phyloP scores from a whole-genome alignment of 1,140 invertebrate genomes.

The Mizuhopecten yessoensis region DNA sequence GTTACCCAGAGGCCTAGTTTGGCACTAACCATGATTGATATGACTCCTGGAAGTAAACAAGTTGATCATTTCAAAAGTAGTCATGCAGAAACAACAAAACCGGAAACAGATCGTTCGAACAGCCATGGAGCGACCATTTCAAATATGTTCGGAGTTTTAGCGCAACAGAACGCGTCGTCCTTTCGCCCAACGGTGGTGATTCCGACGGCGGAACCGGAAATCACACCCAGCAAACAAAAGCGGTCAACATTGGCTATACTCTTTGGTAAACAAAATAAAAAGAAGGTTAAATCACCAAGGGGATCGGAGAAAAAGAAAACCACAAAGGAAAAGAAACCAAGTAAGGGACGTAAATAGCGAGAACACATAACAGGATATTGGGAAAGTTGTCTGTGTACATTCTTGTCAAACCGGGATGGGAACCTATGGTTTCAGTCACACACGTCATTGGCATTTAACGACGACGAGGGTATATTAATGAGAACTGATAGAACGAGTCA shows the following conservation, averaged over 20 bases:
- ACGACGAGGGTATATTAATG: neutral
- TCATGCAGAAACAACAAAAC: slow-evolving; percentile 66
- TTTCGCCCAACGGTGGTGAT: slow-evolving; percentile 72
- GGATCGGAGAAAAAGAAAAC: slow-evolving; percentile 33
- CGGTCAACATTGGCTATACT: slow-evolving; percentile 73
- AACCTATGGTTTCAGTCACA: neutral
- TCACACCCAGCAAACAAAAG: slow-evolving; percentile 54
- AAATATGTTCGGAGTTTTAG: slow-evolving; percentile 70
- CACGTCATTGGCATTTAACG: neutral
- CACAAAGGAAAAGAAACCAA: slow-evolving; percentile 44
- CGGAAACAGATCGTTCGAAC: slow-evolving; percentile 48
- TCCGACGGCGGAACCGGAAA: slow-evolving; percentile 59
- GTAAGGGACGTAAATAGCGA: slow-evolving; percentile 44
- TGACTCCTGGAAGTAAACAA: slow-evolving; percentile 46
- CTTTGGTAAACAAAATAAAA: slow-evolving; percentile 68
- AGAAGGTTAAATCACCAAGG: slow-evolving; percentile 45
- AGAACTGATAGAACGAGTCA: neutral
- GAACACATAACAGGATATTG: neutral
- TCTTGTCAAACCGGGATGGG: neutral
- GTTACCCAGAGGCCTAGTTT: slow-evolving; percentile 42
- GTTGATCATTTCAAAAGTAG: slow-evolving; percentile 61
- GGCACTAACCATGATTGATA: slow-evolving; percentile 53
- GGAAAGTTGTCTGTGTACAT: neutral
- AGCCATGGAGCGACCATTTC: slow-evolving; percentile 31
- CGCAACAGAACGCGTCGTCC: slow-evolving; percentile 70